Percentiles rank a stretch among this genome's conserved stretches.
Conservation (phyloP, 2,113 vertebrate species). For the Elachura formosa region DNA sequence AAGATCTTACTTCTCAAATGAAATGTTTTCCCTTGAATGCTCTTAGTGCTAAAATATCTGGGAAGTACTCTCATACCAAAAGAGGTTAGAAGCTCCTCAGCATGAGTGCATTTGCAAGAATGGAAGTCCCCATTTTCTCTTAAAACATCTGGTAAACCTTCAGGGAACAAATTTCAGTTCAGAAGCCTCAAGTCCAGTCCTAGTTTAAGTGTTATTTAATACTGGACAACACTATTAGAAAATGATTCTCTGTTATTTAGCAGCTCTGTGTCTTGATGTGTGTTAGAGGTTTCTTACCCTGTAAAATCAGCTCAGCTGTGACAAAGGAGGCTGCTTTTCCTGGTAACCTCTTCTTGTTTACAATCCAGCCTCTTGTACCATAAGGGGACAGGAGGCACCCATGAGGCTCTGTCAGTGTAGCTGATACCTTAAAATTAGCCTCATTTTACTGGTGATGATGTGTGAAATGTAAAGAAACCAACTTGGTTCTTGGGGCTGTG, state of each 20-base stretch:
- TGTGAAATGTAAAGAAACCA: neutral
- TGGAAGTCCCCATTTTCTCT: neutral
- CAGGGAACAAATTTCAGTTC: neutral
- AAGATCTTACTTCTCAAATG: conserved; percentile 1
- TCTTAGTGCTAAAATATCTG: neutral
- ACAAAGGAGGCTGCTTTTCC: neutral
- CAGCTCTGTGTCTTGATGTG: neutral
- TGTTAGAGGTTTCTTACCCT: neutral
- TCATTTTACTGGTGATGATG: neutral
- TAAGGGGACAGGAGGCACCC: neutral
- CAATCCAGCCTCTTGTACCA: neutral
- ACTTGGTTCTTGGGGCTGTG: neutral
- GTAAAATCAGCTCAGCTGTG: neutral
- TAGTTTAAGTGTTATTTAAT: neutral
- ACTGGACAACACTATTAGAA: neutral
- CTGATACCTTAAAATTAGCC: neutral
- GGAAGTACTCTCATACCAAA: neutral
- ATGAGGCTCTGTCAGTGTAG: neutral
- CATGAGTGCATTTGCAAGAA: neutral
- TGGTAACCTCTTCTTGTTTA: neutral
- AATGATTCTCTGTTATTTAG: neutral
- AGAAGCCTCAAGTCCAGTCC: neutral
- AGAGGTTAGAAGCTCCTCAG: neutral
- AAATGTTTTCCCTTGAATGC: neutral
- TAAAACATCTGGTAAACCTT: neutral